Evolutionary conservation across 2,113 vertebrate genomes (phyloP).

Genomic region (Cichladusa arquata): DNA sequence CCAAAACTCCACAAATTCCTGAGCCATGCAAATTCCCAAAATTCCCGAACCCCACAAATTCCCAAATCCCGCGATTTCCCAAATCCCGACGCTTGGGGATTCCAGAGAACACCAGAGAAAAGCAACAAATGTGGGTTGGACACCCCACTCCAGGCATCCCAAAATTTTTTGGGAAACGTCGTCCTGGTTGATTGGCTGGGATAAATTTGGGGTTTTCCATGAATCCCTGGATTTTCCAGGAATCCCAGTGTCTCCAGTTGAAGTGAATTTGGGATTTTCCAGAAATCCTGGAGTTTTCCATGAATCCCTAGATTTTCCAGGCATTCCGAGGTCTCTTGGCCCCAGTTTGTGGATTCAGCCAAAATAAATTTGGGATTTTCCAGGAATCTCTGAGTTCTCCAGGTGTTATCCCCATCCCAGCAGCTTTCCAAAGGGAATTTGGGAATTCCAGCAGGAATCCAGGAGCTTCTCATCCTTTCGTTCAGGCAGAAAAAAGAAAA

Average conservation of each 20-base stretch:
- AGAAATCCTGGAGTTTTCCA: too few relatives aligned
- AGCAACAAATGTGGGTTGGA: background rate
- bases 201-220: background rate
- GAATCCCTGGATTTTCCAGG: too few relatives aligned
- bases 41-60: too few relatives aligned
- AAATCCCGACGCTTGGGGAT: fast-evolving
- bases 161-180: background rate
- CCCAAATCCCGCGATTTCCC: background rate
- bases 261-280: too few relatives aligned
- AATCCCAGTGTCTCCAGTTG: too few relatives aligned
- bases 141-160: background rate
- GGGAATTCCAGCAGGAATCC: background rate
- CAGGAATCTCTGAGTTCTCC: too few relatives aligned
- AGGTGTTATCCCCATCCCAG: background rate
- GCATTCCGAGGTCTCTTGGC: too few relatives aligned
- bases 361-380: background rate
- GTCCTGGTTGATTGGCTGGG: fast-evolving
- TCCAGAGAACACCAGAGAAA: fast-evolving
- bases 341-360: background rate
- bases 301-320: too few relatives aligned
- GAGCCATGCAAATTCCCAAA: too few relatives aligned
- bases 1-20: too few relatives aligned
- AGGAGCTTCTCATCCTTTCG: background rate
- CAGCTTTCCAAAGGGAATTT: background rate
- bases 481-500: background rate